Base-by-base conservation (phyloP, 2,797 vertebrate species). In the Heteromormyrus szaboi region DNA sequence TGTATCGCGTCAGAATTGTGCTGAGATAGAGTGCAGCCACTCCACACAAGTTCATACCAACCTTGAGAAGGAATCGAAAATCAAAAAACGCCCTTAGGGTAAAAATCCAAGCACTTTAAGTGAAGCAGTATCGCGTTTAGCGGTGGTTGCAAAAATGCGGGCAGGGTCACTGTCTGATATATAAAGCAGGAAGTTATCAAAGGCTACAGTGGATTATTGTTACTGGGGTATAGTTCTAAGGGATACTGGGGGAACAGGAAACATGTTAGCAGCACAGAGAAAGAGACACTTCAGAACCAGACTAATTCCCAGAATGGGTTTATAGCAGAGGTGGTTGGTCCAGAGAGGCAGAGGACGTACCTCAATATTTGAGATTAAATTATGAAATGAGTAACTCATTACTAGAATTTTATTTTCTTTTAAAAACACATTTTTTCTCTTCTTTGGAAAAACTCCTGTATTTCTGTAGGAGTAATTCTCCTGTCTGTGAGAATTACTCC, bases 1-100 rank as follows among this genome's bases (percentile, higher is more conserved):
- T 46, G 41, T 81, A n/a, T 44, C 76, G 7, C 19, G 19, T 46
- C 41, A n/a, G 76, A 81, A 81, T 46, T 81, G 76, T 81, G 41
- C 76, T 44, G 41, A 81, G 41, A 81, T 46, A n/a, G 37, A 81
- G 17, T 81, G 76, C 76, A 81, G 76, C 44, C 81, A 51, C 22
- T 51, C 19, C 44, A 14, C 48, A 11, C 11, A 12, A 51, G 81
- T 85, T 46, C 81, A 48, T 12, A 48, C 41, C 44, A 85, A 51
- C 48, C 81, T 85, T 83, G 37, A 83, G 46, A 85, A 85, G 81
- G n/a, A 85, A 85, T 85, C 44, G 48, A 48, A 85, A 85, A 85
- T 85, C 81, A 85, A 84, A 85, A 85, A 51, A 48, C n/a, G 9
- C 17, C 76, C 76, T 46, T n/a, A 44, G 76, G 76, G 76, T 81